Evolutionary conservation across 2,113 vertebrate species (phyloP).

Genomic region (Sinosuthora webbiana): DNA sequence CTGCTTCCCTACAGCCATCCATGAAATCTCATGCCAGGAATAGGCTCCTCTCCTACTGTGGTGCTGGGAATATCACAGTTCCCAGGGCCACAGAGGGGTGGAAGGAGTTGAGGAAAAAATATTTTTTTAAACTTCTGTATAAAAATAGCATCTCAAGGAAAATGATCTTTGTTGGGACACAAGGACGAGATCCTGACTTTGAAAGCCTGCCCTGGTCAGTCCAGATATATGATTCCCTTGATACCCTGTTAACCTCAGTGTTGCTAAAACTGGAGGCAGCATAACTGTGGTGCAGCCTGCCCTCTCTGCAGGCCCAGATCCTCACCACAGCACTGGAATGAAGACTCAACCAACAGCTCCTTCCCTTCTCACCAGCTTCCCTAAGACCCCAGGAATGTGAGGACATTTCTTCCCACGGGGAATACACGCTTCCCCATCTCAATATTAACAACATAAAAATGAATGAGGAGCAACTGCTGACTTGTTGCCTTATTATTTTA

Average conservation of each 20-base stretch:
- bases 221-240: not conserved
- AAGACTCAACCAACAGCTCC: not conserved
- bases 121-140: not conserved
- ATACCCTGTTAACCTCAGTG: not conserved
- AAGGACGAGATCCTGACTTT: not conserved
- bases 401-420: not conserved
- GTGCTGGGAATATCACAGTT: not conserved
- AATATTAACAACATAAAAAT: not conserved
- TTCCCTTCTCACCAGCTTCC: not conserved
- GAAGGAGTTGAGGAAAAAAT: not conserved
- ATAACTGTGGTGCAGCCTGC: not conserved
- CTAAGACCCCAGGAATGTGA: not conserved
- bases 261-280: not conserved
- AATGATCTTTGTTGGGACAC: not conserved
- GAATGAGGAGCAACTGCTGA: not conserved
- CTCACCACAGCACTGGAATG: not conserved
- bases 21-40: slow-evolving; percentile 23
- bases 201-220: not conserved
- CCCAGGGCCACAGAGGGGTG: slow-evolving; percentile 1
- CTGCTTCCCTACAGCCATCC: not conserved
- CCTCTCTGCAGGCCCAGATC: not conserved
- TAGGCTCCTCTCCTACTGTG: not conserved
- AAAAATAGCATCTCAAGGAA: slow-evolving; percentile 35
- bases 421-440: not conserved
- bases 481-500: not conserved